Conservation (phyloP, 1,140 invertebrate species). For the Aricia agestis region DNA sequence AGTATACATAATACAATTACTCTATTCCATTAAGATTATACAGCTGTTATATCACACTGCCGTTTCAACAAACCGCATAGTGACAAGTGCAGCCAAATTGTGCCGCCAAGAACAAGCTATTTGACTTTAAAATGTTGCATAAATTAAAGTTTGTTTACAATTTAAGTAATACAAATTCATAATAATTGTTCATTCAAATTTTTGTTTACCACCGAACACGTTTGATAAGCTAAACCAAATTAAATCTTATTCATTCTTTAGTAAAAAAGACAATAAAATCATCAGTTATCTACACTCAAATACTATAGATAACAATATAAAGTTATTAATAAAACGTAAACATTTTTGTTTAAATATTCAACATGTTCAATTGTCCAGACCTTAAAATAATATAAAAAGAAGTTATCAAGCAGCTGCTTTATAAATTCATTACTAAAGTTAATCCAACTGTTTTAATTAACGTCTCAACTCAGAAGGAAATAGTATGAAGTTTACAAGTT, state of each 20-base stretch:
- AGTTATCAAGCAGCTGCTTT: slow-evolving; percentile 66
- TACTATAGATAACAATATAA: no score
- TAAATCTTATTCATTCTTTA: no score
- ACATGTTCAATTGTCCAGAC: not conserved
- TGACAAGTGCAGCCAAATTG: not conserved
- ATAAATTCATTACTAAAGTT: slow-evolving; percentile 71
- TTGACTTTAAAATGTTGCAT: not conserved
- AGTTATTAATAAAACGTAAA: no score
- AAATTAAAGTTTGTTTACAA: not conserved
- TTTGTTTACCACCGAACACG: not conserved
- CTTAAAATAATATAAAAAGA: slow-evolving; percentile 13
- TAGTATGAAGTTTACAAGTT: slow-evolving; percentile 69
- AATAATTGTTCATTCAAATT: not conserved
- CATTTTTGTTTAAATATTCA: no score
- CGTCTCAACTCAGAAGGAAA: slow-evolving; percentile 60
- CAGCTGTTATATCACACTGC: not conserved
- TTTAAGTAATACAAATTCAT: not conserved
- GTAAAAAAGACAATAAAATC: no score
- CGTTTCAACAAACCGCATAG: not conserved
- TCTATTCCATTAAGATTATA: not conserved
- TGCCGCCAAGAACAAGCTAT: not conserved
- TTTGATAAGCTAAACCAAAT: no score
- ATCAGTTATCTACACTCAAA: no score
- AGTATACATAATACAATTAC: no score
- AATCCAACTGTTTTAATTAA: slow-evolving; percentile 69